These are phyloP conservation scores for Argyresthia albistria DNA, from an alignment of 2,888 invertebrate species.

Conservation along the genomic window DNA sequence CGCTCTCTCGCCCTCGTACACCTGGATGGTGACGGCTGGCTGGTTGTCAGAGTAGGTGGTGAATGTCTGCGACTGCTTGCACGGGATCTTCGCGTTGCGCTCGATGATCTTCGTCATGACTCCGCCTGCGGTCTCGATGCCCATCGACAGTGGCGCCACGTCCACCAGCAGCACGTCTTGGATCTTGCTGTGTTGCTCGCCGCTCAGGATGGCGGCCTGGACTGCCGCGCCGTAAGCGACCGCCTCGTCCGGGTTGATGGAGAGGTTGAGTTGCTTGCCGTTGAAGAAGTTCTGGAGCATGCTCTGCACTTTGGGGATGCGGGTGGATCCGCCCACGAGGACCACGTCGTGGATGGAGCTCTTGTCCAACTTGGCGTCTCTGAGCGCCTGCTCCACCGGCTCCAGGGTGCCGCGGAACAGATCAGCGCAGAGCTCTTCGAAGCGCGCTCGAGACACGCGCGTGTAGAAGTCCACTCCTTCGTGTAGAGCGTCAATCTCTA, in stretches of 20 bases:
- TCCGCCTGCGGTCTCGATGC: conserved; percentile 85
- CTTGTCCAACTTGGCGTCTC: conserved; percentile 86
- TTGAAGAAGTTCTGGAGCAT: conserved; percentile 83
- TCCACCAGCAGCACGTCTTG: conserved; percentile 77
- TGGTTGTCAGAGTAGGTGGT: conserved; percentile 88
- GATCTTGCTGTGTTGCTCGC: conserved; percentile 82
- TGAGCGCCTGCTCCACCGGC: conserved; percentile 84
- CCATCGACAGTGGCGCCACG: conserved; percentile 76
- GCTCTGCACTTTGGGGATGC: conserved; percentile 85
- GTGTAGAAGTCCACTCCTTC: conserved; percentile 82
- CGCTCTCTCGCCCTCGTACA: conserved; percentile 84
- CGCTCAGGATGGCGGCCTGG: conserved; percentile 80
- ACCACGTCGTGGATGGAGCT: conserved; percentile 83
- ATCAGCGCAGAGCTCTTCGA: conserved; percentile 82
- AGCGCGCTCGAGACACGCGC: conserved; percentile 79
- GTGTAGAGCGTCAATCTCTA: conserved; percentile 82
- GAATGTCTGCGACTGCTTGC: conserved; percentile 81
- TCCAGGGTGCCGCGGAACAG: conserved; percentile 81
- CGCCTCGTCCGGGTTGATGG: conserved; percentile 86
- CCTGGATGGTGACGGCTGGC: conserved; percentile 80
- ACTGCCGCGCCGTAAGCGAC: conserved; percentile 85
- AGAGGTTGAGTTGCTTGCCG: conserved; percentile 79
- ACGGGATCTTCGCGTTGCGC: conserved; percentile 79
- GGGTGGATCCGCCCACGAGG: conserved; percentile 85
- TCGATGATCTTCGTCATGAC: conserved; percentile 85